A percentile compares a stretch with the other conserved stretches of the same genome.
phyloP scores from a whole-genome alignment of 2,797 vertebrate species.

The Sebastes umbrosus region DNA sequence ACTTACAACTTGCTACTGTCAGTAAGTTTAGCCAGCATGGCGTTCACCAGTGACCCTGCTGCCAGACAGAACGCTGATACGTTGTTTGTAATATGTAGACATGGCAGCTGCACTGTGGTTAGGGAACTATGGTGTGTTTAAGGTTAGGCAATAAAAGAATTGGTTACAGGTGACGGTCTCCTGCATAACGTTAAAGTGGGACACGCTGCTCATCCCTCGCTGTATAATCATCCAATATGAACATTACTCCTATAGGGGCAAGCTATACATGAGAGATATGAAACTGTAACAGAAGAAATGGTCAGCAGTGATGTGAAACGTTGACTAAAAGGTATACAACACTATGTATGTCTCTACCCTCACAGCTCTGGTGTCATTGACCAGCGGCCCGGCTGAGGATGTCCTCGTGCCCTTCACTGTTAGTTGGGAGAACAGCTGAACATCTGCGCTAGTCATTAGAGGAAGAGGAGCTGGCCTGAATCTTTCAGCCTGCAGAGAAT shows the following conservation, averaged over 20 bases:
- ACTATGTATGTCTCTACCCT: too few relatives aligned
- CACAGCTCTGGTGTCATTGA: neutral
- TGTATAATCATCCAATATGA: neutral
- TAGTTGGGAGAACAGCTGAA: slow-evolving; percentile 43
- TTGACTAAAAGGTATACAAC: neutral
- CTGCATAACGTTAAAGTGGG: neutral
- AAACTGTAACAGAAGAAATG: neutral
- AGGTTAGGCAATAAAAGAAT: too few relatives aligned
- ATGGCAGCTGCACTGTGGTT: too few relatives aligned
- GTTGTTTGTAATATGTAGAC: too few relatives aligned
- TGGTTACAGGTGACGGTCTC: neutral
- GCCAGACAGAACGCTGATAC: neutral
- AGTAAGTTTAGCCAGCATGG: neutral
- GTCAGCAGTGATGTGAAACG: neutral
- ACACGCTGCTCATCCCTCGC: neutral
- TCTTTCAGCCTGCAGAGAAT: slow-evolving; percentile 74
- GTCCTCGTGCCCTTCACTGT: slow-evolving; percentile 47
- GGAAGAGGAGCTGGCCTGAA: slow-evolving; percentile 64
- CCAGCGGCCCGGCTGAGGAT: neutral
- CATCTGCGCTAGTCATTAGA: slow-evolving; percentile 76
- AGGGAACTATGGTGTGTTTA: too few relatives aligned
- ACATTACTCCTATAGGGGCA: neutral
- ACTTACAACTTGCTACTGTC: neutral
- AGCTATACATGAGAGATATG: neutral
- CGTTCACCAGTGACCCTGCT: neutral